Percentiles rank a stretch among this genome's conserved stretches.
Conservation (phyloP, 2,113 vertebrate species). For the Psilopsiagon aymara region DNA sequence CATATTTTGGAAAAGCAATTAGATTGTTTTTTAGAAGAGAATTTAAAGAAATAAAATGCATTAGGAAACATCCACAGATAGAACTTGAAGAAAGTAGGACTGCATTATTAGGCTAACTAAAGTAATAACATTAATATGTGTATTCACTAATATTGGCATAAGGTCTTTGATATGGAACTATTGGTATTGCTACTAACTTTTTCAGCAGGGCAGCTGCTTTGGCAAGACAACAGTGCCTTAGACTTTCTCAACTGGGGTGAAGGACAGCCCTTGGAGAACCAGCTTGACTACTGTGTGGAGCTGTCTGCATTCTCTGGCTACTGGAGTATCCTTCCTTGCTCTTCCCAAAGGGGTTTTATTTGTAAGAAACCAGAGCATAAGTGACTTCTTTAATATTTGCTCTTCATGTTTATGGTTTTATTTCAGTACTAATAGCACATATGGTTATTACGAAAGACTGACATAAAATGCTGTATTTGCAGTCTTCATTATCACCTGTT, state of each 20-base stretch:
- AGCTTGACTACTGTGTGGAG: conserved; percentile 76
- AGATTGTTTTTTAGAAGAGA: background rate
- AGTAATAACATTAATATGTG: background rate
- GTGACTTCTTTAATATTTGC: background rate
- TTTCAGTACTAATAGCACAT: background rate
- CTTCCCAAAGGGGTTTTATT: conserved; percentile 80
- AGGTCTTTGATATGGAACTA: background rate
- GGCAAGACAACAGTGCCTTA: conserved; percentile 83
- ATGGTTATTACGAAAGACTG: background rate
- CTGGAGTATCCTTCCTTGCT: conserved; percentile 82
- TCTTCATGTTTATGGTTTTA: background rate
- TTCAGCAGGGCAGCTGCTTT: conserved; percentile 76
- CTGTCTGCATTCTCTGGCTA: conserved; percentile 69
- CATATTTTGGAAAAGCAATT: background rate
- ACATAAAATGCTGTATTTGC: background rate
- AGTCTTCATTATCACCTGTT: background rate
- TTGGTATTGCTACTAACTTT: background rate
- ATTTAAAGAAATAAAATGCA: background rate
- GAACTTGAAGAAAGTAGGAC: background rate
- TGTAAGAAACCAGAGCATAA: conserved; percentile 91
- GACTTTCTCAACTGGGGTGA: conserved; percentile 88
- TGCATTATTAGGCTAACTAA: background rate
- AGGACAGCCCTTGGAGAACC: conserved; percentile 57
- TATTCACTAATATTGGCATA: background rate
- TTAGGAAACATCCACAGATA: background rate